Evolutionary conservation across 2,888 invertebrate genomes (phyloP).

Genomic region (Drosophila kambysellisi): DNA sequence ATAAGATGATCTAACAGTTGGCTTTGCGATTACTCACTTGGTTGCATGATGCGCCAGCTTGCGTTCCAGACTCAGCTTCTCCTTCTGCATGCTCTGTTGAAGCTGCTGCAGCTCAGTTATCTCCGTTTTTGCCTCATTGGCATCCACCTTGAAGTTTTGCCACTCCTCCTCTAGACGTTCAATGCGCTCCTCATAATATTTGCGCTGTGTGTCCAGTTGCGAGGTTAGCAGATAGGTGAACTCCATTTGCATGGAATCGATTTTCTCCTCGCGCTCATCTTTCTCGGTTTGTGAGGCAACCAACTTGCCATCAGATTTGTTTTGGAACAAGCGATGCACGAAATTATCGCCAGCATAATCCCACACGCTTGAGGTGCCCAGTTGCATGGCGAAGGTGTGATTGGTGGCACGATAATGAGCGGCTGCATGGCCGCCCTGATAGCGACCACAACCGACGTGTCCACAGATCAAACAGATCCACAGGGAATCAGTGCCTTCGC

Average conservation of each 20-base stretch:
- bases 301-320: slow-evolving; percentile 98
- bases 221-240: slow-evolving; percentile 98
- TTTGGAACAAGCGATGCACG: slow-evolving; percentile 96
- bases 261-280: slow-evolving; percentile 91
- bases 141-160: slow-evolving; percentile 86
- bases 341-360: slow-evolving; percentile 98
- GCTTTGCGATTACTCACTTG: slow-evolving; percentile 85
- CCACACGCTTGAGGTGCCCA: slow-evolving; percentile 99
- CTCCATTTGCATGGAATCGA: slow-evolving; percentile 97
- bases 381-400: slow-evolving; percentile 98
- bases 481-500: slow-evolving; percentile 90
- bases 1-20: not conserved
- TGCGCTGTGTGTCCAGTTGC: slow-evolving; percentile 96
- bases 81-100: slow-evolving; percentile 87
- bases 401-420: slow-evolving; percentile 97
- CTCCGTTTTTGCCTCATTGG: slow-evolving; percentile 86
- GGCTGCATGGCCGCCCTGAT: slow-evolving; percentile 95
- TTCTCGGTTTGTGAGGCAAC: slow-evolving; percentile 91
- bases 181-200: slow-evolving; percentile 94
- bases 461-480: slow-evolving; percentile 99
- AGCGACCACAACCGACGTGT: slow-evolving; percentile 98
- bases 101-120: slow-evolving; percentile 86
- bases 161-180: slow-evolving; percentile 87
- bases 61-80: slow-evolving; percentile 90
- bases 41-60: slow-evolving; percentile 88